phyloP scores from a whole-genome alignment of 2,888 invertebrate species.

The Kuschelorhynchus macadamiae region DNA sequence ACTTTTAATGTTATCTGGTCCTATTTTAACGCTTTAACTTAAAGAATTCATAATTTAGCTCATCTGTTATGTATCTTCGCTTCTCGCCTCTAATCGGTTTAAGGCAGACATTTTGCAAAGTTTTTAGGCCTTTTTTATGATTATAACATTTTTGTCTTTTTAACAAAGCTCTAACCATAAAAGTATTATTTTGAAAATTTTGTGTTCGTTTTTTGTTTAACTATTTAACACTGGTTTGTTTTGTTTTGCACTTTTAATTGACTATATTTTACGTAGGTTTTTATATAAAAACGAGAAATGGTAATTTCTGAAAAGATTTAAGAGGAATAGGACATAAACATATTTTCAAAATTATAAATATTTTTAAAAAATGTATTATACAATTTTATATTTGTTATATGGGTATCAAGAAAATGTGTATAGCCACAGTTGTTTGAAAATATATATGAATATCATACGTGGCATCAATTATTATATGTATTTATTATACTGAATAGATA shows the following conservation, averaged over 20 bases:
- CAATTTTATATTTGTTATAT: constrained; percentile 12
- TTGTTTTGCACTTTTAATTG: constrained; percentile 32
- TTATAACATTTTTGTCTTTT: constrained; percentile 7
- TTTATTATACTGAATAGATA: no score
- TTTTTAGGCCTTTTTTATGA: background rate
- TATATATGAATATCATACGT: no score
- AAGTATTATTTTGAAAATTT: constrained; percentile 40
- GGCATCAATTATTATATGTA: no score
- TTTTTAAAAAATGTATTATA: background rate
- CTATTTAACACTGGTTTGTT: constrained; percentile 18
- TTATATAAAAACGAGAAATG: background rate
- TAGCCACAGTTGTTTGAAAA: no score
- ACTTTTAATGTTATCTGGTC: no score
- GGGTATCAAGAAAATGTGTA: constrained; percentile 1
- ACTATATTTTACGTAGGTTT: constrained; percentile 1
- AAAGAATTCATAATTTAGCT: no score
- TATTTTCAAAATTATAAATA: background rate
- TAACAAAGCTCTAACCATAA: constrained; percentile 24
- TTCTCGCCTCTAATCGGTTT: constrained; percentile 4
- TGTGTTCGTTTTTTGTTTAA: constrained; percentile 20
- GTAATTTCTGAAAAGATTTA: no score
- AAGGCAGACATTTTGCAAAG: constrained; percentile 21
- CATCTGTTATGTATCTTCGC: constrained; percentile 51
- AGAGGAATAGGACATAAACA: no score
- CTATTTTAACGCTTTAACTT: no score